Base-by-base conservation (phyloP, 2,888 invertebrate genomes). In the Plagodis pulveraria region DNA sequence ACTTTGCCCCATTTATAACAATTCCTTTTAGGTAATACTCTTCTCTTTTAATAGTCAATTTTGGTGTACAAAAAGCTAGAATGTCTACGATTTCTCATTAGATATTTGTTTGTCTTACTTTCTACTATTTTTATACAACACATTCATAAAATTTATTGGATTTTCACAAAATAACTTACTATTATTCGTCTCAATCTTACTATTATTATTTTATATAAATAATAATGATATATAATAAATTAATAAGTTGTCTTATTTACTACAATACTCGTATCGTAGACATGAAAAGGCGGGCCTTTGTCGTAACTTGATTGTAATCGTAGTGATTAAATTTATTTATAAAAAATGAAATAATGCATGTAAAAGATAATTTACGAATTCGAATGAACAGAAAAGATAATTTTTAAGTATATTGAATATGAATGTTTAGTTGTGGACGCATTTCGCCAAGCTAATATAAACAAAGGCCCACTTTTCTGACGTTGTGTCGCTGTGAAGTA, bases 211-310 rank as follows among this genome's bases (percentile, higher is more conserved):
- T 22, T 22, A 22, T 22, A 1, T 38, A n/a, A n/a, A n/a, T 6
- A 4, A 1, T 38, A 38, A 4, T 38, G 38, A 38, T 1, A n/a
- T 4, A 38, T 38, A 9, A 22, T 38, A 38, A 6, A 4, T 38
- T 38, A 8, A 11, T 40, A 40, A 22, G 41, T 40, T 66, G 44
- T 50, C 41, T 50, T 55, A 50, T 42, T 63, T 60, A 62, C 44
- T 63, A 63, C 42, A 56, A 69, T 66, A 66, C 60, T 69, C 65
- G 63, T 50, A 50, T 48, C 35, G 36, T 42, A 46, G 34, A 56
- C 43, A 51, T 51, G 36, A 55, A 55, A 48, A 5, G 43, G 38
- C 36, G 55, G 50, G 58, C 58, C 58, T 59, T 50, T 52, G 52
- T 45, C 32, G 35, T 45, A 32, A 57, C 48, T 41, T 5, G 9